A percentile compares a stretch with the other conserved stretches of the same genome.
phyloP scores from a whole-genome alignment of 30 jellyfish, hydroid and myxozoan species.

The Hydra vulgaris region DNA sequence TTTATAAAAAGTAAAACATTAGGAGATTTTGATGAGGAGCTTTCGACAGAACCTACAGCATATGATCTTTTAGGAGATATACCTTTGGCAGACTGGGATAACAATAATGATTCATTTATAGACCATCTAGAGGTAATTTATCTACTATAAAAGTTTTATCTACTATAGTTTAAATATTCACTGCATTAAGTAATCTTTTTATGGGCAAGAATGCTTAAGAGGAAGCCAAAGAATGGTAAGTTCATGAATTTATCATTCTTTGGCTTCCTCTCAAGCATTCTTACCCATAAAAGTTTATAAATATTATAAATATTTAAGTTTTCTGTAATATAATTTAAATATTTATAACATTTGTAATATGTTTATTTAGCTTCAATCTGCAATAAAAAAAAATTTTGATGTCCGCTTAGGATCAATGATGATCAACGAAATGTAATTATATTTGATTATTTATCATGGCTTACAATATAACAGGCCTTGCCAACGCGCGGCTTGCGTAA shows the following conservation, averaged over 20 bases:
- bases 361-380: background rate
- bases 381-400: background rate
- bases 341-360: background rate
- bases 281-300: too few relatives aligned
- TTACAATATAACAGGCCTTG: too few relatives aligned
- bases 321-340: background rate
- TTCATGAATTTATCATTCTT: too few relatives aligned
- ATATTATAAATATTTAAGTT: too few relatives aligned
- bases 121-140: conserved; percentile 26
- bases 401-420: background rate
- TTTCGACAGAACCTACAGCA: background rate
- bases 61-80: conserved; percentile 20
- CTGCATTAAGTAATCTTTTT: too few relatives aligned
- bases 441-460: too few relatives aligned
- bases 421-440: background rate
- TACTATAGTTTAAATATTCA: background rate
- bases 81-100: conserved; percentile 15
- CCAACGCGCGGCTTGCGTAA: too few relatives aligned
- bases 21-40: conserved; percentile 3
- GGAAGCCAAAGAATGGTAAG: too few relatives aligned
- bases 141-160: too few relatives aligned
- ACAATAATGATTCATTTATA: conserved; percentile 2
- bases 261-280: too few relatives aligned
- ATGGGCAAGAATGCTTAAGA: too few relatives aligned
- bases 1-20: conserved; percentile 18